These are phyloP conservation scores for Gortyna flavago DNA, from an alignment of 2,888 invertebrate genomes.

Conservation along the genomic window DNA sequence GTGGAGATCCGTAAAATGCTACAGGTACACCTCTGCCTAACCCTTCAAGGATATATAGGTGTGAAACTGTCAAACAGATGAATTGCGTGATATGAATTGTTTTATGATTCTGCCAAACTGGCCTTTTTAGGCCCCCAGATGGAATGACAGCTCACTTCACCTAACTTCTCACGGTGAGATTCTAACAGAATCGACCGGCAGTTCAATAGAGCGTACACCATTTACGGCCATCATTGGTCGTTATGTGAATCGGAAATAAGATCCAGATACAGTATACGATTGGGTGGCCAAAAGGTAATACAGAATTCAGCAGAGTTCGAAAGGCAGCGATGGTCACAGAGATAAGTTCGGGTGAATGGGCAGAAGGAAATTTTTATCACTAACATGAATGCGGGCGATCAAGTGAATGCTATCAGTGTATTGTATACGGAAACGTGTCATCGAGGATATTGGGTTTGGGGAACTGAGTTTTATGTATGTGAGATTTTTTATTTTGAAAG, in stretches of 20 bases:
- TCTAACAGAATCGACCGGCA: too few relatives aligned
- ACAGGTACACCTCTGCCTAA: too few relatives aligned
- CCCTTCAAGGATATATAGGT: too few relatives aligned
- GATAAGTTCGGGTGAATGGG: conserved; percentile 52
- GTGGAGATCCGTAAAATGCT: too few relatives aligned
- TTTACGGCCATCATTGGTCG: conserved; percentile 50
- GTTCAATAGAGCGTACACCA: conserved; percentile 60
- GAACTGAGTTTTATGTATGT: neutral
- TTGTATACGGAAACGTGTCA: conserved; percentile 24
- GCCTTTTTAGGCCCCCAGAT: too few relatives aligned
- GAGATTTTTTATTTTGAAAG: neutral
- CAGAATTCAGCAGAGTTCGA: conserved; percentile 53
- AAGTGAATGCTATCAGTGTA: conserved; percentile 46
- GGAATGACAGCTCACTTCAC: too few relatives aligned
- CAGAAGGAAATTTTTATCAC: conserved; percentile 53
- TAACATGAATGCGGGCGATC: conserved; percentile 33
- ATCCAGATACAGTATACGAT: conserved; percentile 57
- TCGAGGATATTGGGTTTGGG: conserved; percentile 13
- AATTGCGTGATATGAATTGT: too few relatives aligned
- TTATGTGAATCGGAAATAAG: conserved; percentile 65
- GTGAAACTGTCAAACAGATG: too few relatives aligned
- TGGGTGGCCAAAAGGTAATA: conserved; percentile 53
- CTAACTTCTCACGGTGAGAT: too few relatives aligned
- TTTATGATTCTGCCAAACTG: too few relatives aligned
- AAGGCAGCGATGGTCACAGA: conserved; percentile 48